Conservation (phyloP, 1,140 invertebrate species). For the Drosophila yakuba region DNA sequence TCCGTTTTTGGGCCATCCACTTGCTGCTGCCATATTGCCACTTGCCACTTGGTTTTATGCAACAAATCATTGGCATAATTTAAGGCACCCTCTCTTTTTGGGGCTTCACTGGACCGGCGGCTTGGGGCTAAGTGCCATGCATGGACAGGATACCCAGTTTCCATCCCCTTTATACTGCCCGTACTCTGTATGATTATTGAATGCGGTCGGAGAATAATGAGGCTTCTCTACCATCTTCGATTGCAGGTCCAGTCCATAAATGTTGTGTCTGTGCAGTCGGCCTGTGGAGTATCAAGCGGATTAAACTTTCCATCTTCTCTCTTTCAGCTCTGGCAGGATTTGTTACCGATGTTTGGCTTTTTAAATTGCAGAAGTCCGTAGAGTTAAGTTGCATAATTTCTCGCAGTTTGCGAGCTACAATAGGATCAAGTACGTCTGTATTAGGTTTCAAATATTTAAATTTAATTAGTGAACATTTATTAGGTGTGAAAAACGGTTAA, state of each 20-base stretch:
- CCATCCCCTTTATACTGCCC: constrained; percentile 11
- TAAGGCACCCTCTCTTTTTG: constrained; percentile 54
- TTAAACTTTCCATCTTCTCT: constrained; percentile 21
- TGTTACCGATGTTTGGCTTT: constrained; percentile 15
- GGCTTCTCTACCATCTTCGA: constrained; percentile 45
- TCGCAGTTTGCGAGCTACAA: too few species aligned
- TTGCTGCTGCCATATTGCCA: constrained; percentile 67
- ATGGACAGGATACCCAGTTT: constrained; percentile 41
- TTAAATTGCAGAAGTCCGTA: constrained; percentile 17
- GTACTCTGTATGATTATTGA: constrained; percentile 72
- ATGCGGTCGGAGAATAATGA: constrained; percentile 81
- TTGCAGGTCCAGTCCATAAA: constrained; percentile 13
- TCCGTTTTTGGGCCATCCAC: constrained; percentile 72
- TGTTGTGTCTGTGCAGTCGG: constrained; percentile 27
- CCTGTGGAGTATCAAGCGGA: constrained; percentile 18
- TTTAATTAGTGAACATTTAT: too few species aligned
- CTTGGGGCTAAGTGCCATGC: constrained; percentile 68
- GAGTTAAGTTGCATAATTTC: constrained; percentile 14
- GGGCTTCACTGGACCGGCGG: constrained; percentile 13
- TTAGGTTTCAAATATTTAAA: too few species aligned
- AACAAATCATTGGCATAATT: constrained; percentile 83
- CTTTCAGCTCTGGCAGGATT: not conserved
- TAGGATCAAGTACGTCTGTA: too few species aligned
- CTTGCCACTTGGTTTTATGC: constrained; percentile 80
- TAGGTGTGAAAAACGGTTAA: too few species aligned